These are phyloP conservation scores for Caenorhabditis becei DNA, from an alignment of 2,888 invertebrate genomes.

Conservation along the genomic window DNA sequence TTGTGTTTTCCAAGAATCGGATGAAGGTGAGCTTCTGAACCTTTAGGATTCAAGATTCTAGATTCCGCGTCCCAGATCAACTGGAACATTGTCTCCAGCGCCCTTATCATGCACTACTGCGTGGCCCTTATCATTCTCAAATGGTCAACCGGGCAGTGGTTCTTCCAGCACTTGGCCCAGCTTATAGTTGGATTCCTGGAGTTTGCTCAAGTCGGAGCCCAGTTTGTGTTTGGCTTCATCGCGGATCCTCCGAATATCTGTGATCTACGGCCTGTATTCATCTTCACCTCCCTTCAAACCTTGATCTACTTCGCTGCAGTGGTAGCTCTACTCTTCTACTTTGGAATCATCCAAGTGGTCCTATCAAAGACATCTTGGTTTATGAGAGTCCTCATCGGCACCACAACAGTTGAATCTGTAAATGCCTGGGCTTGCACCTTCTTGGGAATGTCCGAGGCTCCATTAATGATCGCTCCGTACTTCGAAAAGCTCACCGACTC, in stretches of 20 bases:
- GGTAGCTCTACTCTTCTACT: constrained; percentile 77
- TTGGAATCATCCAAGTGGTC: constrained; percentile 76
- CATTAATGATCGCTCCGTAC: constrained; percentile 92
- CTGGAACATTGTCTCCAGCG: constrained; percentile 89
- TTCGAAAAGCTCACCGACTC: constrained; percentile 90
- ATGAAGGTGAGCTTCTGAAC: constrained; percentile 68
- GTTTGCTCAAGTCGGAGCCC: constrained; percentile 87
- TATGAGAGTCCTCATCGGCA: constrained; percentile 85
- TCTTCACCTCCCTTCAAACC: constrained; percentile 86
- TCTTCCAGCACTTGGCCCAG: constrained; percentile 62
- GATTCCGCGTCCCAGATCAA: no score
- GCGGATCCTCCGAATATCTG: constrained; percentile 79
- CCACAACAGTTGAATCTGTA: constrained; percentile 95
- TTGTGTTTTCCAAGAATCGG: constrained; percentile 72
- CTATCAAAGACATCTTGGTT: constrained; percentile 65
- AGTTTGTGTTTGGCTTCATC: constrained; percentile 88
- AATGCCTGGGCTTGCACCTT: constrained; percentile 95
- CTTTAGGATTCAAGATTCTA: no score
- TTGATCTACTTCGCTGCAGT: constrained; percentile 80
- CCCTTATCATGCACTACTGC: constrained; percentile 89
- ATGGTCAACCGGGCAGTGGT: constrained; percentile 82
- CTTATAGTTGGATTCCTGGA: constrained; percentile 87
- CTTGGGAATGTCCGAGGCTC: constrained; percentile 89
- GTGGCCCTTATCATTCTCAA: constrained; percentile 89
- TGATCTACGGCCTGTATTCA: constrained; percentile 86